A percentile compares a stretch with the other conserved stretches of the same genome.
Evolutionary conservation across 2,888 invertebrate genomes (phyloP).

Genomic region (Blastobasis adustella): DNA sequence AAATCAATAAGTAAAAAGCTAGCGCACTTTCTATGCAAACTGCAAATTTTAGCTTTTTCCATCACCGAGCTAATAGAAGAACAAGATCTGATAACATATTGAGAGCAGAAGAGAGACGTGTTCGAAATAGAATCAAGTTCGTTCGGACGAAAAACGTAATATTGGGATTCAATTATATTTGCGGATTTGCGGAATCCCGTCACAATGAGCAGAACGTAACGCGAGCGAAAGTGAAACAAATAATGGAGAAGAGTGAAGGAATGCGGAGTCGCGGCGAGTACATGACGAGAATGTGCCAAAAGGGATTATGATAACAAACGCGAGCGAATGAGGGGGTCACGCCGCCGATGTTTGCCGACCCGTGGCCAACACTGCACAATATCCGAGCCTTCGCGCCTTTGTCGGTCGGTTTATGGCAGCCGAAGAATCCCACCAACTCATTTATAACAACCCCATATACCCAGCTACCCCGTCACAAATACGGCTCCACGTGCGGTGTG

Average conservation of each 20-base stretch:
- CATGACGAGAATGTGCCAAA: conserved; percentile 28
- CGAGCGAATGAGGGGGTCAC: conserved; percentile 18
- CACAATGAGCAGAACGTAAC: conserved; percentile 25
- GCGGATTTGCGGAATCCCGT: conserved; percentile 34
- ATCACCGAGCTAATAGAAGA: too few relatives aligned
- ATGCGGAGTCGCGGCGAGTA: conserved; percentile 19
- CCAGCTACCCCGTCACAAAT: too few relatives aligned
- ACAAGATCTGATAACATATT: too few relatives aligned
- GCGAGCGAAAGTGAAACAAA: conserved; percentile 25
- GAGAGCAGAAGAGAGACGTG: neutral
- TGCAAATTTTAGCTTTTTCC: too few relatives aligned
- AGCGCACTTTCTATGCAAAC: too few relatives aligned
- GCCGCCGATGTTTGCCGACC: conserved; percentile 16
- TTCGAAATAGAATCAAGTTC: conserved; percentile 14
- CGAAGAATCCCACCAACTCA: too few relatives aligned
- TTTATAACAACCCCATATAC: too few relatives aligned
- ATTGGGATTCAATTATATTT: conserved; percentile 44
- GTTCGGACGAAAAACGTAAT: conserved; percentile 32
- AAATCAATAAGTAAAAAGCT: too few relatives aligned
- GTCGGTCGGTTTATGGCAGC: too few relatives aligned
- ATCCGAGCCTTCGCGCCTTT: conserved; percentile 1
- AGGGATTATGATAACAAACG: conserved; percentile 31
- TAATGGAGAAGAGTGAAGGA: conserved; percentile 19
- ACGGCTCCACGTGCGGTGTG: too few relatives aligned
- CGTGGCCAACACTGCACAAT: conserved; percentile 14